Evolutionary conservation across 2,797 vertebrate genomes (phyloP).

Genomic region (Bryconaethiops microstoma): DNA sequence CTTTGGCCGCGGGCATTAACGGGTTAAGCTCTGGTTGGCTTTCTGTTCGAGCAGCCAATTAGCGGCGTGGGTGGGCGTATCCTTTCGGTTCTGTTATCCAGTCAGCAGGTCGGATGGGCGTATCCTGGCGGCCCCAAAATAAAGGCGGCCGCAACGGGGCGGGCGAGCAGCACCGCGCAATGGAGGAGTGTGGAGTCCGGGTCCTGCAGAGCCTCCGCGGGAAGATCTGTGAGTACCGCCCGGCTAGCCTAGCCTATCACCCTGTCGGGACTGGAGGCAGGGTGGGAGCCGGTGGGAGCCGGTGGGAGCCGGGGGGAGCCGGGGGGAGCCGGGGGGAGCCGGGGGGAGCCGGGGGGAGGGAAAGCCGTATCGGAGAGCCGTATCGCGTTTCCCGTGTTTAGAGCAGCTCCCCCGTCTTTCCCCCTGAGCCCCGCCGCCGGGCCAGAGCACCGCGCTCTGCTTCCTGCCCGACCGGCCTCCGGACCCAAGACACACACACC

Average conservation of each 20-base stretch:
- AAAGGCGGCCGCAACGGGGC: conserved; percentile 81
- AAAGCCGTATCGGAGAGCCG: too few species aligned
- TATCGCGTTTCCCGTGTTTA: too few species aligned
- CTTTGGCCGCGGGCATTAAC: not conserved
- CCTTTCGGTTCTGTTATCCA: conserved; percentile 20
- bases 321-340: too few species aligned
- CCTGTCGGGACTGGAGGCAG: too few species aligned
- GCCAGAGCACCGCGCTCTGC: too few species aligned
- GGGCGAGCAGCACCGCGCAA: conserved; percentile 83
- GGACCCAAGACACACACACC: too few species aligned
- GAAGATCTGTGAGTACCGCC: conserved; percentile 91
- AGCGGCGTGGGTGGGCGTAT: not conserved
- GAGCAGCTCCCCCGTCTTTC: too few species aligned
- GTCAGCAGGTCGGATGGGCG: conserved; percentile 70
- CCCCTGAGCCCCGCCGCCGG: too few species aligned
- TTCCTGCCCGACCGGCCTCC: too few species aligned
- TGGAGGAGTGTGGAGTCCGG: conserved; percentile 86
- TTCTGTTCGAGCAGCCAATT: not conserved
- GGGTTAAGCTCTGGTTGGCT: not conserved
- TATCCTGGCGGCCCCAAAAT: conserved; percentile 72
- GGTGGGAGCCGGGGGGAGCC: too few species aligned
- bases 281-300: too few species aligned
- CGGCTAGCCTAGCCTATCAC: not conserved
- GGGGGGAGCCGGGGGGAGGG: too few species aligned
- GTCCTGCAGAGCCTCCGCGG: conserved; percentile 93